phyloP scores from a whole-genome alignment of 2,113 vertebrate species.

The Hemiprocne comata region DNA sequence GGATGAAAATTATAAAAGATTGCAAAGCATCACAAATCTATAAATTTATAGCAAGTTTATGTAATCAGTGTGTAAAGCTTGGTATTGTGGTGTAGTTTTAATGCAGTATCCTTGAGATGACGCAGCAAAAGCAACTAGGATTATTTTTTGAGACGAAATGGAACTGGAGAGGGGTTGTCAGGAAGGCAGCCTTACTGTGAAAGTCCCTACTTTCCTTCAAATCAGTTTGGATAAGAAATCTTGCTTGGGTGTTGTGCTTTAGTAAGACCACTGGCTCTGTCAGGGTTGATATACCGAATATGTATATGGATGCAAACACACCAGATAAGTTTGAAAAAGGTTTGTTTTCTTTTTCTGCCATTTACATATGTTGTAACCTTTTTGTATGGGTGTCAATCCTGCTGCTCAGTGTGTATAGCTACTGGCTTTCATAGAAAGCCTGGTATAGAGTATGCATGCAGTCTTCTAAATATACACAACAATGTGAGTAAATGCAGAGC shows the following conservation, averaged over 20 bases:
- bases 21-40: neutral
- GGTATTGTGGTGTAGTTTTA: neutral
- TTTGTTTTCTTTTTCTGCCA: neutral
- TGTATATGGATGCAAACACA: neutral
- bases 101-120: neutral
- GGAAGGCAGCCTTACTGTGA: neutral
- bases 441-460: neutral
- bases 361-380: neutral
- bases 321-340: neutral
- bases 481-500: neutral
- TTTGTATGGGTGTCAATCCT: neutral
- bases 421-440: neutral
- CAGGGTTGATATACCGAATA: neutral
- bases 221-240: neutral
- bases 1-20: neutral
- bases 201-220: neutral
- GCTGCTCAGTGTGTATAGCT: neutral
- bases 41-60: neutral
- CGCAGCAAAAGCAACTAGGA: neutral
- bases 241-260: neutral
- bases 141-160: neutral
- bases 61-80: neutral
- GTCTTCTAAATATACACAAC: neutral
- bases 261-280: neutral
- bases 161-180: neutral